Base-by-base conservation (phyloP, 2,888 invertebrate genomes). In the Doris montereyensis region DNA sequence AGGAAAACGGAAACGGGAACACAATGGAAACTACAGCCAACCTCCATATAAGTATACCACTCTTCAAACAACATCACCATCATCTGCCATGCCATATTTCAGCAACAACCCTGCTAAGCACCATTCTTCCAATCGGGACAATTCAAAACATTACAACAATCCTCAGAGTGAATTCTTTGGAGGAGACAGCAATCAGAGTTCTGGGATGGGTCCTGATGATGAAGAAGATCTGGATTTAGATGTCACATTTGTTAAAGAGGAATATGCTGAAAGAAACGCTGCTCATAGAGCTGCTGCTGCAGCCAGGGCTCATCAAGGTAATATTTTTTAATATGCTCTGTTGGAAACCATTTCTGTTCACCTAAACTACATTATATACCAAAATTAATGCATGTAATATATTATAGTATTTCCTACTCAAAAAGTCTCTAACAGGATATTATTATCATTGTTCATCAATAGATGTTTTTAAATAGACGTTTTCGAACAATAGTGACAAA, bases 171-270 rank as follows among this genome's bases (percentile, higher is more conserved):
- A 79, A 35, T 79, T 79, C 52, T 79, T 79, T 76, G 79, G 79
- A 17, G 79, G 75, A 60, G 79, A 79, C 75, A 79, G 79, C 70
- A 79, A 79, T 28, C 79, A 75, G 58, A 75, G 79, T 68, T 79
- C 79, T 70, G 79, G 75, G 57, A 79, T 79, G 79, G 79, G 79
- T 35, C 30, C 70, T 70, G 82, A 82, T 74, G 81, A 81, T 52
- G 80, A 80, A 21, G 80, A 80, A 76, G 82, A 82, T 70, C 74
- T 80, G 52, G 78, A 80, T 65, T 76, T 82, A 70, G 82, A 82
- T 76, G 82, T 82, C 75, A 82, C 82, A 21, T 82, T 82, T 78
- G 80, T 82, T 52, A 82, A 82, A 78, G 82, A 82, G 67, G 82
- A 82, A 68, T 82, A 79, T 82, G 80, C 80, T 60, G 79, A 82